phyloP scores from a whole-genome alignment of 2,113 vertebrate genomes.

The Myiozetetes cayanensis region DNA sequence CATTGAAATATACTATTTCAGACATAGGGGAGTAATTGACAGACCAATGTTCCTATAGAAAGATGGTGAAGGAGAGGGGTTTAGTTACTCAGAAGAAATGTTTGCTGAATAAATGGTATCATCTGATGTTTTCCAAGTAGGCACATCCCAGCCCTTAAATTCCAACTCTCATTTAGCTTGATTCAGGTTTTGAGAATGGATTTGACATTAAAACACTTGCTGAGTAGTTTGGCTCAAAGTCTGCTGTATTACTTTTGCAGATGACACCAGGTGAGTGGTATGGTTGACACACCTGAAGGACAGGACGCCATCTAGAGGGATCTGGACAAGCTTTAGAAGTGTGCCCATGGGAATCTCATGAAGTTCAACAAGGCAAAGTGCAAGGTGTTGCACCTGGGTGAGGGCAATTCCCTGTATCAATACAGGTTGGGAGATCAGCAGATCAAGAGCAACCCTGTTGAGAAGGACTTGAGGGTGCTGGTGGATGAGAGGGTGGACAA shows the following conservation, averaged over 20 bases:
- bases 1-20: background rate
- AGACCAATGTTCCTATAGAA: background rate
- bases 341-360: background rate
- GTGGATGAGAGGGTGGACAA: too few relatives aligned
- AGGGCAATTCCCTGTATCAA: fast-evolving
- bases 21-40: background rate
- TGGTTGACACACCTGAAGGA: background rate
- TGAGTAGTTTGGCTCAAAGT: background rate
- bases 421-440: background rate
- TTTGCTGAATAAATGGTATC: background rate
- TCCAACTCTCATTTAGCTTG: background rate
- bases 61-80: fast-evolving
- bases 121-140: background rate
- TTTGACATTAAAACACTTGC: background rate
- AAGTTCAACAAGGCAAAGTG: background rate
- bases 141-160: background rate
- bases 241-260: background rate
- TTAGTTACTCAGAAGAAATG: background rate
- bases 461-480: background rate
- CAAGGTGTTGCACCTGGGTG: background rate
- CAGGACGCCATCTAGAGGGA: background rate
- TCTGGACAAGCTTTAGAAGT: background rate
- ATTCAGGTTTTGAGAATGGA: background rate
- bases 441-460: background rate
- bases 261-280: background rate